Evolutionary conservation across 2,113 vertebrate genomes (phyloP), one percentile per base, ranked within the genome.

Genomic region (Gobius niger): DNA sequence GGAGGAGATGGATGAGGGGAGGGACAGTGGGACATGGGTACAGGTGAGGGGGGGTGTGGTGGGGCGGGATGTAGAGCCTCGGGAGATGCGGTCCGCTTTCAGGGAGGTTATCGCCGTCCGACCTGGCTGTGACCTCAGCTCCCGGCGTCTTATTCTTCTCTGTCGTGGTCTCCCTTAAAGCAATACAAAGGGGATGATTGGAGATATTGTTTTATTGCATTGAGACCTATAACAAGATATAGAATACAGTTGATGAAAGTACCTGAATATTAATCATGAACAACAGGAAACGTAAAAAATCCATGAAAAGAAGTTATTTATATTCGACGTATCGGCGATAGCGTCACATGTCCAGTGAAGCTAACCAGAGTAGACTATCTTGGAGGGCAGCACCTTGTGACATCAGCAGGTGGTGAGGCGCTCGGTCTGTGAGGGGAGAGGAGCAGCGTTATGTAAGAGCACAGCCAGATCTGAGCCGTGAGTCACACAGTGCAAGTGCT

Each of bases 1-100:
- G 44, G 76, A 77, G 64, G 84, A 89, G 87, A 90, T 88, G 80
- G 87, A 89, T 89, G 87, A 83, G 84, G 76, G 60, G 63, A 80
- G 76, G 75, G 86, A 88, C 68, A 76, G 72, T 83, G 84, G 73
- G 80, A 11, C 24, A 80, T 61, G 59, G 9, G 24, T 34, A 34
- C 24, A 34, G 24, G 24, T 34, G 24, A 44, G 61, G 34, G 53
- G 41, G 41, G 70, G 65, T 76, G 70, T 76, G 78, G 65, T 51
- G 75, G 49, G 68, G 72, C 50, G 63, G 67, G 78, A 66, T 75
- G 24, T 34, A 76, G 76, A 82, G 60, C 67, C 66, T 65, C 63
- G 79, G 80, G 77, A 86, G 77, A 85, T 84, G 80, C 74, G 81
- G 79, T 71, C 61, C 67, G 74, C 73, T 82, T 78, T 82, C 70